Evolutionary conservation across 2,888 invertebrate genomes (phyloP), one percentile per base, ranked within the genome.

Genomic region (Leptinotarsa peninsularis): DNA sequence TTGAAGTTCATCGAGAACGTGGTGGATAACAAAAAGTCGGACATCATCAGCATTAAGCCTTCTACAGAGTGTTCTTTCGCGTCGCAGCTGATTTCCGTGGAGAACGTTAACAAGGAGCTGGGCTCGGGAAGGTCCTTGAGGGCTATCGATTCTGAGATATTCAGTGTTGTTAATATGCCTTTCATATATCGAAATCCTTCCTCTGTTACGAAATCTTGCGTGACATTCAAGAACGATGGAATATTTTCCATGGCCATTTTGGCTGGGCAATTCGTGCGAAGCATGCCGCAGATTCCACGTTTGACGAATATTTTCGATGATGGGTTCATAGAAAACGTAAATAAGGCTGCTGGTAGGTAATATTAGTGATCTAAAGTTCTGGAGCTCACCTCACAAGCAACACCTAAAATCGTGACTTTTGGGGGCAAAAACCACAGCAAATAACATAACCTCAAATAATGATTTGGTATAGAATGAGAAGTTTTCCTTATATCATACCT

Each of bases 211-310:
- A 76, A 71, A 54, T 79, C 79, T 33, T 79, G 79, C 68, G 75
- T 73, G 54, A 72, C 73, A 50, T 78, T 79, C 49, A 72, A 71
- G 3, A 74, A 74, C 21, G 75, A 76, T 4, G 60, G 66, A 63
- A 63, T 76, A 4, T 43, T 76, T n/a, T 76, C 78, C 3, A 66
- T 76, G 72, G 73, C 72, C 1, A 56, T 79, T 13, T 17, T 73
- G 18, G 78, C 78, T 7, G 75, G 78, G 27, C 76, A 75, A 49
- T 72, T 76, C 23, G 79, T 75, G 43, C 80, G 76, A 58, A 82
- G 82, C 71, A 81, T 81, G 81, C 82, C 82, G 10, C 81, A 82
- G 71, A 82, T 82, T 63, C 78, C 80, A 5, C 78, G 81, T 71
- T 66, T 82, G 49, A 74, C 76, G 23, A 79, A 78, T 49, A 78